Evolutionary conservation across 2,888 invertebrate species (phyloP), one percentile per base, ranked within the genome.

Genomic region (Halocaridina rubra): DNA sequence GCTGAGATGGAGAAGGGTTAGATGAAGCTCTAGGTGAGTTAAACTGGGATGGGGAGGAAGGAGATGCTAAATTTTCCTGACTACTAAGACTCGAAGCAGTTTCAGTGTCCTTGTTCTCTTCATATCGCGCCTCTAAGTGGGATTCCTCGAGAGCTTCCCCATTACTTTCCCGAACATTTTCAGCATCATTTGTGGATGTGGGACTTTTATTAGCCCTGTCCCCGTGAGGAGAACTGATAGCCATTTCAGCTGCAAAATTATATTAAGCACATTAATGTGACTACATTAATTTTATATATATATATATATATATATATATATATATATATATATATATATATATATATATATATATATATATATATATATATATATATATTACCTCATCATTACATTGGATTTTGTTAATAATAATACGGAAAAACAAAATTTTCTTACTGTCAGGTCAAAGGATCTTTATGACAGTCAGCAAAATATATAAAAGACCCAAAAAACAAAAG

Each of bases 41-140:
- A 13, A 3, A 19, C 46, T 33, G 19, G 19, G 19, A 5, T 0
- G 77, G 71, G 3, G 33, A 32, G 33, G 71, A 22, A 19, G 71
- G 71, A 3, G 69, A 32, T 30, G 77, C 7, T 13, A 61, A 13
- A 33, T 64, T 32, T 64, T 78, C 78, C 22, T 64, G 64, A 39
- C 78, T 78, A 78, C 78, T 78, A 8, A 61, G 32, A 33, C 64
- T 78, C 22, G 64, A 78, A 24, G 64, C 13, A 13, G 78, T 78
- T 27, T 39, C 39, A 32, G 32, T 32, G 8, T 33, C 78, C 33
- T 30, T 64, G 3, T 61, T 16, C 39, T 64, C 64, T 3, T 78
- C 78, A 13, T 78, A 39, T 16, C 64, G 33, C 10, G 78, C 10
- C 19, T 53, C 53, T n/a, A n/a, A 19, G 2, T 53, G 53, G 16